phyloP scores from a whole-genome alignment of 2,888 invertebrate genomes.

The Chrysina gloriosa region DNA sequence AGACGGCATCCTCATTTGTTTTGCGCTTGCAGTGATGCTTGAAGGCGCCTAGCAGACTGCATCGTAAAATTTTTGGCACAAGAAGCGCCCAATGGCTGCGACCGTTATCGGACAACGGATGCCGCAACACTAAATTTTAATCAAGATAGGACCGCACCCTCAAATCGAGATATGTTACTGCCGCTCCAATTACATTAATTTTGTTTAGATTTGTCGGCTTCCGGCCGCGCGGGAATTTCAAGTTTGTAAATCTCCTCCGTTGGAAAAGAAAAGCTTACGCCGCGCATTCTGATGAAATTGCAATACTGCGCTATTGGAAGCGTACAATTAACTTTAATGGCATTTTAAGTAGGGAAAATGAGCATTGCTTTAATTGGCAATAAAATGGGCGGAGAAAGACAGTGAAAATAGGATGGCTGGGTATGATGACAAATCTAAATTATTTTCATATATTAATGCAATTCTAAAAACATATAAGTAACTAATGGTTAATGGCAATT shows the following conservation, averaged over 20 bases:
- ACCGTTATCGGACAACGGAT: conserved; percentile 29
- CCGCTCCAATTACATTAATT: conserved; percentile 35
- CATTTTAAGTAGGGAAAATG: no score
- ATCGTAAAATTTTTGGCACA: conserved; percentile 42
- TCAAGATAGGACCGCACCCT: conserved; percentile 33
- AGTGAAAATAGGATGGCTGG: no score
- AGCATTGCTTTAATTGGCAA: no score
- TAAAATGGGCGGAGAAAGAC: no score
- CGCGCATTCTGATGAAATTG: no score
- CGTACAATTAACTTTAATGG: no score
- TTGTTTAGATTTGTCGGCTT: conserved; percentile 31
- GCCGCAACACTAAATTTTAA: conserved; percentile 36
- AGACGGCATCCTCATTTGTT: conserved; percentile 36
- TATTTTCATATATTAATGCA: no score
- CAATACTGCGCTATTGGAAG: no score
- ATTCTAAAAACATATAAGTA: no score
- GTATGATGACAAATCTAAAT: no score
- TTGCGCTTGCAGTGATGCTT: conserved; percentile 37
- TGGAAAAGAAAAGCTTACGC: no score
- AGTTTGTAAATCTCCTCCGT: conserved; percentile 6
- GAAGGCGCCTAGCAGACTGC: conserved; percentile 38
- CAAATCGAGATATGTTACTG: conserved; percentile 37
- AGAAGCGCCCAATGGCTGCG: conserved; percentile 27
- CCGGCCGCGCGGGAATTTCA: conserved; percentile 13
- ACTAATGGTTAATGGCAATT: no score